Evolutionary conservation across 2,113 vertebrate genomes (phyloP).

Genomic region (Baryphthengus martii): DNA sequence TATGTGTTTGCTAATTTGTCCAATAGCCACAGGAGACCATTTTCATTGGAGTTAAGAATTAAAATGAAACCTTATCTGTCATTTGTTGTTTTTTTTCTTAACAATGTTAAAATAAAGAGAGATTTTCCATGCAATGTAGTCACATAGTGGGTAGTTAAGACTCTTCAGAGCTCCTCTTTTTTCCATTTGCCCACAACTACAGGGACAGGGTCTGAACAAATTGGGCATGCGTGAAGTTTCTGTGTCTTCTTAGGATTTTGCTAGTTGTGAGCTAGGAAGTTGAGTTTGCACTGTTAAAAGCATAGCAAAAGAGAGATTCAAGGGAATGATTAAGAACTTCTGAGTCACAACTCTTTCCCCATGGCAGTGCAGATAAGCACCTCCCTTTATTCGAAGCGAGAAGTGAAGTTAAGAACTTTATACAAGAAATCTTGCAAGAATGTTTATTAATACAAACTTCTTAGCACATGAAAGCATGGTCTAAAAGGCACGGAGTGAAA

Average conservation of each 20-base stretch:
- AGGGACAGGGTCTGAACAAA: background rate
- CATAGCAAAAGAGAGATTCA: background rate
- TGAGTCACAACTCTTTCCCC: background rate
- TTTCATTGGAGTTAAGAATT: background rate
- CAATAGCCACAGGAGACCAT: background rate
- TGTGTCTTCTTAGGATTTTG: background rate
- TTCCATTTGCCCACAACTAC: background rate
- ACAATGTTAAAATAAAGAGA: background rate
- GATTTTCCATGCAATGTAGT: background rate
- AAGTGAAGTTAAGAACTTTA: background rate
- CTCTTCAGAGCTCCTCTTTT: background rate
- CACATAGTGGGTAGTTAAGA: background rate
- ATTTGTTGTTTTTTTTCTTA: background rate
- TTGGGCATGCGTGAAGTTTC: background rate
- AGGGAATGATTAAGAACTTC: background rate
- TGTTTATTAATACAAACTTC: background rate
- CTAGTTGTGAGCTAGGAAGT: background rate
- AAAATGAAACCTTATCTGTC: background rate
- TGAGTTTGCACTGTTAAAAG: background rate
- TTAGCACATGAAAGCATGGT: background rate
- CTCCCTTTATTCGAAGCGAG: background rate
- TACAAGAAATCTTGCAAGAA: background rate
- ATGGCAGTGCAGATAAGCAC: background rate
- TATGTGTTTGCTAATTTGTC: constrained; percentile 21
- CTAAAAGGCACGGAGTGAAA: background rate